A percentile compares a stretch with the other conserved stretches of the same genome.
Conservation (phyloP, 2,888 invertebrate genomes). For the Athalia cordata region DNA sequence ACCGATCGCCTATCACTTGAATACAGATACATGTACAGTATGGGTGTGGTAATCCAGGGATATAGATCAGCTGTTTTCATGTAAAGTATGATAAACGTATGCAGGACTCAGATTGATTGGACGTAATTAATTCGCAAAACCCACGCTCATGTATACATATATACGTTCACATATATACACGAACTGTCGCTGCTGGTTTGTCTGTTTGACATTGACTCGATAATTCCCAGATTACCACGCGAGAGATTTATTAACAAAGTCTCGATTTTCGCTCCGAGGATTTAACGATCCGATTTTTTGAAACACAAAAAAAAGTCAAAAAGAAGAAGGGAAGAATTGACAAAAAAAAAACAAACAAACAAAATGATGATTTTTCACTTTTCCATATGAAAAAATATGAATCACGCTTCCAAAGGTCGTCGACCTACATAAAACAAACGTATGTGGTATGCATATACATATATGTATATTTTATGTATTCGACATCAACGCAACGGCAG, state of each 20-base stretch:
- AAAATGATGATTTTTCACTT: no score
- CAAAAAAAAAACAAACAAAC: not conserved
- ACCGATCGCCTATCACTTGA: no score
- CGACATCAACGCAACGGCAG: no score
- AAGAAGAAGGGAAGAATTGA: not conserved
- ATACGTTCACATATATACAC: conserved; percentile 51
- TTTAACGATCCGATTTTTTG: not conserved
- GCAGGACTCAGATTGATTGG: conserved; percentile 61
- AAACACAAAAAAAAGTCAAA: not conserved
- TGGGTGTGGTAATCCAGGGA: no score
- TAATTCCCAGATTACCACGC: conserved; percentile 64
- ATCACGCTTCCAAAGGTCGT: no score
- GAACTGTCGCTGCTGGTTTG: not conserved
- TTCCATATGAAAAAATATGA: no score
- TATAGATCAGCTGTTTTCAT: not conserved
- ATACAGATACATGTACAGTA: no score
- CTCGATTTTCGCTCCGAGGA: not conserved
- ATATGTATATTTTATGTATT: no score
- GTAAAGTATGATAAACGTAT: conserved; percentile 13
- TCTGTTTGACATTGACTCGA: conserved; percentile 61
- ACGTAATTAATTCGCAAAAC: conserved; percentile 65
- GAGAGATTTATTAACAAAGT: conserved; percentile 58
- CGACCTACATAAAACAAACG: no score
- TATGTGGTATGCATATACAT: no score
- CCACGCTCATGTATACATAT: conserved; percentile 50